Base-by-base conservation (phyloP, 2,888 invertebrate genomes). In the Chaetogeoica ovagalla region DNA sequence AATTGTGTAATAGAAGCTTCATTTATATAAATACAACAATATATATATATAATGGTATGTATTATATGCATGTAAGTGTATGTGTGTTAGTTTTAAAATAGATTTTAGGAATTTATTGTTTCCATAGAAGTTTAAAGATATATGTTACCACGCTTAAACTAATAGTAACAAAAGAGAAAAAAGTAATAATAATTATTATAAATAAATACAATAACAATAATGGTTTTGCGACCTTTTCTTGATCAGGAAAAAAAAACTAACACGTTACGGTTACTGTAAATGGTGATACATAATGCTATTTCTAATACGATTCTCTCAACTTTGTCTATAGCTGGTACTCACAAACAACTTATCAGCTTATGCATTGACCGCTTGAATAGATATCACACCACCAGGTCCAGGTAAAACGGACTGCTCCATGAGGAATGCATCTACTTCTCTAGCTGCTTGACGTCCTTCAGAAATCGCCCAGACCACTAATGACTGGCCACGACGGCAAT, bases 401-500 rank as follows among this genome's bases (percentile, higher is more conserved):
- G 98, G 97, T 79, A 99, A 89, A 9, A 91, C 90, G 8, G 97
- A 95, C n/a, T 90, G 91, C 69, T 90, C 89, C 85, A 91, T 91
- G 21, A 99, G 90, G 87, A 91, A 93, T 76, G 92, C 88, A 86
- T 99, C 99, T 3, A 98, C 93, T 84, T 96, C 94, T 65, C 97
- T 89, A 19, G 99, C 99, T 13, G 97, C 98, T 87, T 97, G 98
- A n/a, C 99, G 90, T 2, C 99, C 99, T 87, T 99, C 99, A 0
- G 95, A 90, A 83, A 99, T 99, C 30, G 98, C 99, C 96, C 98
- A 98, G 13, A 99, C 99, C 7, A 99, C 97, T 81, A 99, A 89
- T 0, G 98, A 98, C 86, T 99, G 99, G n/a, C 99, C 99, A 84
- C 98, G 91, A 57, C 97, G 93, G 86, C 98, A 99, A 89, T 99